Evolutionary conservation across 2,113 vertebrate species (phyloP), one percentile per base, ranked within the genome.

Genomic region (Drymodes brunneopygia): DNA sequence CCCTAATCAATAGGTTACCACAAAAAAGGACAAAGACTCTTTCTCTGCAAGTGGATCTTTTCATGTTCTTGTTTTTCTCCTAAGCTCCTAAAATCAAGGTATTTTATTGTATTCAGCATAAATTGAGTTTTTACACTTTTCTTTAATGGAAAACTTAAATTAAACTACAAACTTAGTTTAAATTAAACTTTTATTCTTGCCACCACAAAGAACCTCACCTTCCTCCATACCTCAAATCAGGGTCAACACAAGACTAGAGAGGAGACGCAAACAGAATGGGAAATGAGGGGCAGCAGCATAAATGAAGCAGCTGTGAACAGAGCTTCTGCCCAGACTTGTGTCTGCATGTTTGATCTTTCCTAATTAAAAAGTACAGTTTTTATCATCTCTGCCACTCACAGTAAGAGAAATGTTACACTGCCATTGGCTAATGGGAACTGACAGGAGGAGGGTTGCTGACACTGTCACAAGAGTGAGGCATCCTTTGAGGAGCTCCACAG

Each of bases 1-100:
- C 71, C 71, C 82, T 86, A 77, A 94, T 94, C 88, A 88, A 96
- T 88, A 93, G 23, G 88, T 86, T 93, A 82, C 69, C 17, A 84
- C 80, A 80, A 86, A 81, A 93, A 88, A 86, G 54, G 74, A 93
- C 71, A 85, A 66, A 66, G 33, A 66, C 25, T 79, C 36, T 79
- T 92, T 73, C 35, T 81, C 40, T 69, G 45, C 38, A 54, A 61
- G 27, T 69, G 31, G 81, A 23, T 5, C 16, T 89, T 93, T 94
- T 88, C 84, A 57, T 29, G 65, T 67, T 58, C 50, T 91, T 93
- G 47, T 69, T 87, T 89, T 91, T 44, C 66, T 85, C 67, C 56
- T 84, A 54, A 54, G 65, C 48, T 69, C 31, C 66, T 72, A 85
- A 95, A 94, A 87, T 81, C 12, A 21, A 58, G 18, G 6, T 65